Percentiles rank a stretch among this genome's conserved stretches.
phyloP scores from a whole-genome alignment of 2,888 invertebrate species.

The Pristionchus exspectatus region DNA sequence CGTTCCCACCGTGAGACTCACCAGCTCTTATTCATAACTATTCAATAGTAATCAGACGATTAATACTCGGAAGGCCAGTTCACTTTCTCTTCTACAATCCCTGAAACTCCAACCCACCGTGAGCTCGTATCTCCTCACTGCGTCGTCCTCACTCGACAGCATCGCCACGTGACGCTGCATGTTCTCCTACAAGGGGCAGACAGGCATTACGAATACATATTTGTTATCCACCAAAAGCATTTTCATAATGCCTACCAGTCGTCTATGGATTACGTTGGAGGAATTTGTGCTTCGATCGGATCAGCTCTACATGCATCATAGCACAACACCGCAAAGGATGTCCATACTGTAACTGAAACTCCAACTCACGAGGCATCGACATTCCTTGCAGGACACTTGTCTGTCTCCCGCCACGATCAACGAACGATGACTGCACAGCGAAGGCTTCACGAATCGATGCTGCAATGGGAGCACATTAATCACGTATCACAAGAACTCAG shows the following conservation, averaged over 20 bases:
- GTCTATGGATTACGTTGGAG: too few species aligned
- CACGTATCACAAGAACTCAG: neutral
- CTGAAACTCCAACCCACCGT: neutral
- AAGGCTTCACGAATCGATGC: neutral
- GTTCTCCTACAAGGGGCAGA: neutral
- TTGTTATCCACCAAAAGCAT: neutral
- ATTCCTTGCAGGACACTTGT: slow-evolving; percentile 34
- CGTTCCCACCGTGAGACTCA: too few species aligned
- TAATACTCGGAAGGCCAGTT: too few species aligned
- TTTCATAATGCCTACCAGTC: too few species aligned
- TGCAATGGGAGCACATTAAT: neutral
- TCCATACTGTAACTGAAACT: too few species aligned
- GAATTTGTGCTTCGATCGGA: neutral
- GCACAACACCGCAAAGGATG: neutral
- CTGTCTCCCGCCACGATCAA: slow-evolving; percentile 38
- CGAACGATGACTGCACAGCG: slow-evolving; percentile 50
- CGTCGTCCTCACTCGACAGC: neutral
- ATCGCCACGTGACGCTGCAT: neutral
- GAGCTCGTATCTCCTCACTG: neutral
- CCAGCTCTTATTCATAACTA: too few species aligned
- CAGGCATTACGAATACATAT: neutral
- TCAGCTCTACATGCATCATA: neutral
- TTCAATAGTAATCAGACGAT: too few species aligned
- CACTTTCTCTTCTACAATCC: too few species aligned
- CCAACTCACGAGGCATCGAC: slow-evolving; percentile 45